A percentile compares a stretch with the other conserved stretches of the same genome.
These are phyloP conservation scores for Parus major DNA, from an alignment of 2,113 vertebrate genomes.

Conservation along the genomic window DNA sequence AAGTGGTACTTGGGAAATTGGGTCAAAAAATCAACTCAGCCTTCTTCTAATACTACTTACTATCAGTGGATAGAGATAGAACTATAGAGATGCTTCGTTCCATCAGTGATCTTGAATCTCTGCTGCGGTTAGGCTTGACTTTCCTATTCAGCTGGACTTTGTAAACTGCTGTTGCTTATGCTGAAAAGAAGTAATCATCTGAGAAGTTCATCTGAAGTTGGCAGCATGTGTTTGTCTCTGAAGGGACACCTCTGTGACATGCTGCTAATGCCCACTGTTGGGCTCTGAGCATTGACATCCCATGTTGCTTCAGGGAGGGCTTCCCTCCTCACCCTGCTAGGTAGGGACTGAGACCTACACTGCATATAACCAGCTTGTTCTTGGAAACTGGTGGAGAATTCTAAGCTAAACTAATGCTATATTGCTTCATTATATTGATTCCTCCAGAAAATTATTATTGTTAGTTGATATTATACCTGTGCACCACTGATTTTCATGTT, in stretches of 20 bases:
- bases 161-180: background rate
- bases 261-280: accelerated
- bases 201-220: background rate
- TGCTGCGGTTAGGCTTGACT: background rate
- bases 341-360: background rate
- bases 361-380: background rate
- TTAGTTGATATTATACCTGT: background rate
- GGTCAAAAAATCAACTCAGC: background rate
- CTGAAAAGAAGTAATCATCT: background rate
- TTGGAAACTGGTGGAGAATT: background rate
- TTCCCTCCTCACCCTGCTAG: background rate
- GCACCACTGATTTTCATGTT: background rate
- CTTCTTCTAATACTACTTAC: background rate
- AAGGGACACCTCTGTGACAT: accelerated
- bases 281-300: background rate
- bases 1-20: background rate
- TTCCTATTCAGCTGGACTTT: background rate
- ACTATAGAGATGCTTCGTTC: background rate
- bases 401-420: background rate
- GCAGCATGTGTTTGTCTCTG: accelerated
- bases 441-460: background rate
- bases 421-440: background rate
- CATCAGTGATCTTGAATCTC: background rate
- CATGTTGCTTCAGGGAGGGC: background rate
- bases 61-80: background rate